A percentile compares a stretch with the other conserved stretches of the same genome.
Evolutionary conservation across 1,140 invertebrate species (phyloP).

Genomic region (Magallana ariakensis): DNA sequence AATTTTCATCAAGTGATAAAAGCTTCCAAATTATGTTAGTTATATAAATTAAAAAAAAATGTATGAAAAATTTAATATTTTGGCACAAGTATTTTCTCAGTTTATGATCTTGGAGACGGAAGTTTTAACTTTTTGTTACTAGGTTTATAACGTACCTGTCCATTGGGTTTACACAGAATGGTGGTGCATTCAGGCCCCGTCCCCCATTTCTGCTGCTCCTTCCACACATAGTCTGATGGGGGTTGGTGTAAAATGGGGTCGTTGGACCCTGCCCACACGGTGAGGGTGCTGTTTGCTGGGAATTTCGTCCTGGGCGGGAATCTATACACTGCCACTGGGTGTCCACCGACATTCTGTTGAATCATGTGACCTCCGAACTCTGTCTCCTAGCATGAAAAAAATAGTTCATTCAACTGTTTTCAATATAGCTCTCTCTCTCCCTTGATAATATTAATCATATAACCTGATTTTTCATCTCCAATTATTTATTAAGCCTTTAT

Average conservation of each 20-base stretch:
- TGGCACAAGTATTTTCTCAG: no score
- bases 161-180: slow-evolving; percentile 78
- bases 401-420: background rate
- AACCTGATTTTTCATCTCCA: no score
- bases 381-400: slow-evolving; percentile 67
- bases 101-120: no score
- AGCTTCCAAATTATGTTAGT: no score
- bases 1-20: no score
- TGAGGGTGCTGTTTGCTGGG: slow-evolving; percentile 72
- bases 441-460: no score
- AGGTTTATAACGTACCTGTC: slow-evolving; percentile 70
- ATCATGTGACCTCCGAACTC: slow-evolving; percentile 78
- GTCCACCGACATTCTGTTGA: slow-evolving; percentile 78
- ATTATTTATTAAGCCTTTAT: no score
- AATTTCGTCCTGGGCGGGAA: slow-evolving; percentile 77
- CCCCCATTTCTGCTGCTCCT: slow-evolving; percentile 78
- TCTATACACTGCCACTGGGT: slow-evolving; percentile 78
- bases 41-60: no score
- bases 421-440: no score
- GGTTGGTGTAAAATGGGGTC: slow-evolving; percentile 76
- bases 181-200: slow-evolving; percentile 79
- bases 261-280: slow-evolving; percentile 75
- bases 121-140: no score
- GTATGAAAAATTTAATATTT: no score
- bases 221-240: slow-evolving; percentile 78